phyloP scores from a whole-genome alignment of 2,797 vertebrate species.

The Austrolebias charrua region DNA sequence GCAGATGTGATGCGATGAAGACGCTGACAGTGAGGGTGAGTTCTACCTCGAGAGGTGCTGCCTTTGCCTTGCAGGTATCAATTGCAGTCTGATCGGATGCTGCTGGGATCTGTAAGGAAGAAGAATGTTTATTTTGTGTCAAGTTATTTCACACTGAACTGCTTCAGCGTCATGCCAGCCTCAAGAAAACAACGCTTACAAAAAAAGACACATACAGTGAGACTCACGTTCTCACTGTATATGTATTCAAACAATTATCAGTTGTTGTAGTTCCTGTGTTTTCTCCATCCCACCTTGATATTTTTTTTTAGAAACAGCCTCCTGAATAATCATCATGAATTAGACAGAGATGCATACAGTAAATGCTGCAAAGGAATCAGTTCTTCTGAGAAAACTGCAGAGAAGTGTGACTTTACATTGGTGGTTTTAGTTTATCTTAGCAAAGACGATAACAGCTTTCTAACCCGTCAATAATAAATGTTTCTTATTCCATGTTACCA shows the following conservation, averaged over 20 bases:
- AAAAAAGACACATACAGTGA: background rate
- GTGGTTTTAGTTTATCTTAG: too few relatives aligned
- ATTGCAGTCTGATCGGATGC: conserved; percentile 78
- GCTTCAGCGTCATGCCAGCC: conserved; percentile 16
- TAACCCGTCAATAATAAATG: background rate
- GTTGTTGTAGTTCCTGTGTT: background rate
- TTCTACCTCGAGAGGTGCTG: conserved; percentile 70
- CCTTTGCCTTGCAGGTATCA: conserved; percentile 74
- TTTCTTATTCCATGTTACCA: background rate
- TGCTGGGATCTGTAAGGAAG: conserved; percentile 75
- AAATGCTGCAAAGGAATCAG: background rate
- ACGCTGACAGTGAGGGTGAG: conserved; percentile 25
- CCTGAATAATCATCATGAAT: background rate
- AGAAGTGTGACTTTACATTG: too few relatives aligned
- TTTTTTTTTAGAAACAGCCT: background rate
- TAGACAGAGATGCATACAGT: background rate
- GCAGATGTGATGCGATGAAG: conserved; percentile 27
- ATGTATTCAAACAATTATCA: background rate
- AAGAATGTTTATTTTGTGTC: conserved; percentile 41
- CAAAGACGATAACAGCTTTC: too few relatives aligned
- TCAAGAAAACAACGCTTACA: conserved; percentile 9
- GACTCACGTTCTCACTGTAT: background rate
- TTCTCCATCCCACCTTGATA: background rate
- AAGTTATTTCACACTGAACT: conserved; percentile 25
- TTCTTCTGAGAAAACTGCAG: too few relatives aligned